Base-by-base conservation (phyloP, 2,888 invertebrate genomes). In the Exocentrus adspersus region DNA sequence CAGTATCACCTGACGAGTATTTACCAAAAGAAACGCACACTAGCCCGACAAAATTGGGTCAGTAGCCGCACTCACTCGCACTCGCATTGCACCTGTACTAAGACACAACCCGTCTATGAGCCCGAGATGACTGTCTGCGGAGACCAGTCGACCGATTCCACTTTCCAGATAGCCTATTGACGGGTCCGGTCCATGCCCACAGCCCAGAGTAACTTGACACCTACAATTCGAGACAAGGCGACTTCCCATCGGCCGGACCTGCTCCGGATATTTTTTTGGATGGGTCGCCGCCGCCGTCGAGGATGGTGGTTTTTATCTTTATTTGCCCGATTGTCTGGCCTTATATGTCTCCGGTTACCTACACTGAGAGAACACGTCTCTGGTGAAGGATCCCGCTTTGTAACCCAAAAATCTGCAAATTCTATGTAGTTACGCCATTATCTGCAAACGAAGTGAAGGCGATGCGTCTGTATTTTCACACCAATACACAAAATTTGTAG, bases 181-280 rank as follows among this genome's bases (percentile, higher is more conserved):
- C 43, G 60, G 64, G 60, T 43, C 54, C 64, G 64, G 64, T 62
- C 64, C 62, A 59, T 64, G 53, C 62, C 67, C 62, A 63, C 68
- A 51, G 28, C 37, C 37, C 51, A 51, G 50, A 60, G 50, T 46
- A 30, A 52, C 53, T 60, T 63, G 66, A 71, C 68, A 68, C 69
- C 71, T 65, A 69, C 68, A 60, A 65, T 60, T 43, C 61, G 19
- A 51, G 50, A 60, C 64, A 56, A 32, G 52, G 64, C 68, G 41
- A 64, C 67, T 71, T 71, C 71, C 68, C 69, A 72, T 67, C 65
- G 62, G 50, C 65, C 46, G 60, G 65, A 67, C 65, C 64, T 58
- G 66, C 58, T 68, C 68, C 70, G 69, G 72, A 66, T 67, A 70
- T 69, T 66, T 64, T 58, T 43, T 48, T 52, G 20, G 54, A n/a